Base-by-base conservation (phyloP, 2,113 vertebrate genomes). In the human region DNA sequence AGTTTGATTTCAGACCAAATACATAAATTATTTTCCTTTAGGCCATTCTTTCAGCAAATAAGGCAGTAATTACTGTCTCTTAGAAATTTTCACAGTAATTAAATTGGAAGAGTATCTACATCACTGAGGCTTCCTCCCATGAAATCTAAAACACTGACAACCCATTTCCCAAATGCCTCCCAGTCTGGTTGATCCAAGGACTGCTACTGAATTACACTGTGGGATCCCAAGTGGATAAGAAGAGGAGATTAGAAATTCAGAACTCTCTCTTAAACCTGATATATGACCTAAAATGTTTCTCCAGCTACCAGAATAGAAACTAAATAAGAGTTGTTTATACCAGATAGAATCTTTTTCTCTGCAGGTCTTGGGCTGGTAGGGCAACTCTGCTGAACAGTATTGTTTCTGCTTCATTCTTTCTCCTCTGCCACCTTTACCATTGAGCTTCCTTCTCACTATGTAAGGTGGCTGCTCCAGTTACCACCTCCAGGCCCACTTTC, bases 201-300 rank as follows among this genome's bases (percentile, higher is more conserved):
- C 43, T 40, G 7, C 30, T 17, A 32, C 32, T 57, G 25, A 95
- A 64, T 61, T 50, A 22, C 4, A 82, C n/a, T 4, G 2, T 11
- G 7, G 59, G 27, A 50, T 91, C 64, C 68, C n/a, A 89, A 25
- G 59, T 68, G 22, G 57, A 55, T 81, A 30, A 80, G 38, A 75
- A 85, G 78, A 85, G 6, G 43, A 79, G 35, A 83, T 61, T 55
- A 85, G 32, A 16, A 88, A 68, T 89, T 43, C 78, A n/a, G 52
- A 92, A 75, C 81, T 94, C 32, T 72, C 76, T 76, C 90, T 89
- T 78, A 89, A 95, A 40, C 76, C 52, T 72, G 79, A 68, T 40
- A 25, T 16, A 45, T 23, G 79, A 43, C 7, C 96, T 59, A 14
- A 45, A 76, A n/a, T 38, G n/a, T 55, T 59, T n/a, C 55, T 68